Percentiles rank a stretch among this genome's conserved stretches.
Evolutionary conservation across 2,888 invertebrate species (phyloP).

Genomic region (Idaea biselata): DNA sequence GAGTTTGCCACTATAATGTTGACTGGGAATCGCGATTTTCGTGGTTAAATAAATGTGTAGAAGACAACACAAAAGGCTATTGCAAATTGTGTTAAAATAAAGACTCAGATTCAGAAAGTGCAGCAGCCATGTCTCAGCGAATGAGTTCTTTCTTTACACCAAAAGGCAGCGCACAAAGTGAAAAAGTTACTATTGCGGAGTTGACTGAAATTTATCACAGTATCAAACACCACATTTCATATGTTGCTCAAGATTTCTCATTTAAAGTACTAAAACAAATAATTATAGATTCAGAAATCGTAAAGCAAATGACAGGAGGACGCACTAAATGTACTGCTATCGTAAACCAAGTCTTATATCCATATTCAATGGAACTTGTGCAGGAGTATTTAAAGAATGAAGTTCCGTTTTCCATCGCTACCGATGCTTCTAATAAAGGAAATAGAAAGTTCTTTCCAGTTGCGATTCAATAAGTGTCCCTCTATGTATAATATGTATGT

Average conservation of each 20-base stretch:
- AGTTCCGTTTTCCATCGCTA: conserved; percentile 18
- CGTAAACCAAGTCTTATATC: conserved; percentile 23
- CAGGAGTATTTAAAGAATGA: conserved; percentile 9
- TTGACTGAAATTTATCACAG: conserved; percentile 27
- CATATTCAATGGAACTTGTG: conserved; percentile 21
- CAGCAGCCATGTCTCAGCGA: conserved; percentile 9
- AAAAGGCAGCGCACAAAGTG: conserved; percentile 13
- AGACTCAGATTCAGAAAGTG: conserved; percentile 5
- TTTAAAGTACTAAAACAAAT: conserved; percentile 17
- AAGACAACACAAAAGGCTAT: neutral
- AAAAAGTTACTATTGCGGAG: conserved; percentile 28
- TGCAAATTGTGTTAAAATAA: conserved; percentile 12
- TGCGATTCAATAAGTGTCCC: too few relatives aligned
- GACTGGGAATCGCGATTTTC: conserved; percentile 9
- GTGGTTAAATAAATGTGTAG: conserved; percentile 1
- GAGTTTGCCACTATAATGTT: conserved; percentile 10
- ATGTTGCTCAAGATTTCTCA: conserved; percentile 11
- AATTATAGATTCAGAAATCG: conserved; percentile 24
- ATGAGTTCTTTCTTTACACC: conserved; percentile 14
- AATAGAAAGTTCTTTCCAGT: conserved; percentile 19
- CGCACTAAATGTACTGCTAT: conserved; percentile 26
- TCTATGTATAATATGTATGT: too few relatives aligned
- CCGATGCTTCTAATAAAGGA: conserved; percentile 24
- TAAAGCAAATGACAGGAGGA: conserved; percentile 15
- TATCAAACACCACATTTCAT: conserved; percentile 30